A percentile compares a stretch with the other conserved stretches of the same genome.
phyloP scores from a whole-genome alignment of 2,113 vertebrate genomes.

The Leptocoma aspasia region DNA sequence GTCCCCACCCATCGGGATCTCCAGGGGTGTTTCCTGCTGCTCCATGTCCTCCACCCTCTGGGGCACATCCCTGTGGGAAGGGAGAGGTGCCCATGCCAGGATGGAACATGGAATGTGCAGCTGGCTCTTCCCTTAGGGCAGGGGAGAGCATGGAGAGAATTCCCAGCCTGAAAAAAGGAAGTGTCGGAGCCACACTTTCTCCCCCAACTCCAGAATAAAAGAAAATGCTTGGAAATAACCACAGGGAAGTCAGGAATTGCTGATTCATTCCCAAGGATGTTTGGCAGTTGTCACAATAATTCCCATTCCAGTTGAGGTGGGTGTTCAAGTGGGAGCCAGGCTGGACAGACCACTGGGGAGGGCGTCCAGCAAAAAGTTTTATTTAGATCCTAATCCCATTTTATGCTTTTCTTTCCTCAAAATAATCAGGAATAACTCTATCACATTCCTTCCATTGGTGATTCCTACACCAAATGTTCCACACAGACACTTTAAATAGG shows the following conservation, averaged over 20 bases:
- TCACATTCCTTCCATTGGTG: neutral
- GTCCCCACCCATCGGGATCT: neutral
- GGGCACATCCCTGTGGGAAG: neutral
- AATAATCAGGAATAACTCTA: neutral
- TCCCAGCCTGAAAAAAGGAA: neutral
- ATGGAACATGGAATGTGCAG: rapidly evolving
- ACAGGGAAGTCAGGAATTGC: neutral
- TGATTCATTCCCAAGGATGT: neutral
- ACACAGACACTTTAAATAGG: neutral
- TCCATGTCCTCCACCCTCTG: neutral
- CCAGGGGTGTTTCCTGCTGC: neutral
- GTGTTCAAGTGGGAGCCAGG: neutral
- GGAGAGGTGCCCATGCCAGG: neutral
- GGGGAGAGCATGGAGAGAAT: rapidly evolving
- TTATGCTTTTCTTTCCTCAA: neutral
- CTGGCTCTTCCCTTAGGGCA: neutral
- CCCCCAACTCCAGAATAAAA: neutral
- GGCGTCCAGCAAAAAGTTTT: neutral
- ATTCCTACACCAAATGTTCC: neutral
- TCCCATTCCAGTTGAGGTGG: neutral
- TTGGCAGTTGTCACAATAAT: neutral
- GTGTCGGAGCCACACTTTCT: rapidly evolving
- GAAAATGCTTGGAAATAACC: neutral
- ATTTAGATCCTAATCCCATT: neutral
- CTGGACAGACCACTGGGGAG: neutral